Base-by-base conservation (phyloP, 1,140 invertebrate genomes). In the Aculops lycopersici region DNA sequence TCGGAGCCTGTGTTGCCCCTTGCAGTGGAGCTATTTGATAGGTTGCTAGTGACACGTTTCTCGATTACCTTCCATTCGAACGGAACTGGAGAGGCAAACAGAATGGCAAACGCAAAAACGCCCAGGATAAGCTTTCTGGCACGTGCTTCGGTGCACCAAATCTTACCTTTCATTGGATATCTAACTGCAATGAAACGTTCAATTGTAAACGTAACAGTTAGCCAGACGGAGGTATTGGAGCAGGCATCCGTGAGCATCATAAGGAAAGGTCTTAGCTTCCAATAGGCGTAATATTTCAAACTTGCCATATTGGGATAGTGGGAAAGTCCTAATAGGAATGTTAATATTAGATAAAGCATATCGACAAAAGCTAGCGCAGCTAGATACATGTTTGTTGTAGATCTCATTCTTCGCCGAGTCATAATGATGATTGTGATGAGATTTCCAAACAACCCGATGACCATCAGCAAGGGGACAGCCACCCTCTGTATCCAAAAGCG, bases 141-240 rank as follows among this genome's bases (percentile, higher is more conserved):
- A 4, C 54, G 47, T n/a, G 51, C 52, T 46, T 70, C 66, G 2
- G 70, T 72, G 50, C 70, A 71, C 47, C 69, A 61, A 20, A 68
- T 61, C 55, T 69, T 69, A 17, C 72, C 69, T 45, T 66, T 63
- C 50, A 76, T 68, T 17, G 73, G 73, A 58, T 73, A 66, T 45
- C 70, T 68, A 3, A 76, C 70, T 19, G 69, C 71, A 39, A 75
- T 69, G 58, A 72, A 76, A 35, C 72, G 56, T 55, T 76, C 72
- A 40, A 74, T 61, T 2, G 72, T 76, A 52, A 76, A 76, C 20
- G 69, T 67, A 3, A 74, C 70, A 19, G 70, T 73, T 38, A 76
- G 55, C 71, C 72, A 75, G 21, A 72, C 69, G 17, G 69, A 72
- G 21, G 69, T 67, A 53, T 68, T 71, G 47, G 65, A 66, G 40